A percentile compares a stretch with the other conserved stretches of the same genome.
Conservation (phyloP, 1,140 invertebrate genomes). For the Sitophilus oryzae region DNA sequence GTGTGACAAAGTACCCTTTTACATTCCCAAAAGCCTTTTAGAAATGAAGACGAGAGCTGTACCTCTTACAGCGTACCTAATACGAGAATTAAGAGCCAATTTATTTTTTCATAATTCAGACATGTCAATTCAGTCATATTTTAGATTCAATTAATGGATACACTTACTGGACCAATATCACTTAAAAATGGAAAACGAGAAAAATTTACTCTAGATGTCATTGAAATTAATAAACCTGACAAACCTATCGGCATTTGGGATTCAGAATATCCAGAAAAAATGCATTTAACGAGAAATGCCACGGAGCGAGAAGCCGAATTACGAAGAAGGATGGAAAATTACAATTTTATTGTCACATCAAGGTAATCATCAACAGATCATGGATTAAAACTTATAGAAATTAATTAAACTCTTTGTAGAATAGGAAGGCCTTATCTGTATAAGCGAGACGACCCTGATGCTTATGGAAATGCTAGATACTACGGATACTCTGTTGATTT, state of each 20-base stretch:
- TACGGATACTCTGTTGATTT: slow-evolving; percentile 80
- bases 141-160: slow-evolving; percentile 13
- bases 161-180: slow-evolving; percentile 21
- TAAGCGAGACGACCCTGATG: slow-evolving; percentile 69
- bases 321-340: slow-evolving; percentile 26
- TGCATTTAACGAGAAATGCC: slow-evolving; percentile 26
- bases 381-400: not conserved
- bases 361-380: slow-evolving; percentile 14
- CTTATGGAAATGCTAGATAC: slow-evolving; percentile 57
- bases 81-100: no score
- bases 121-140: slow-evolving; percentile 3
- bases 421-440: slow-evolving; percentile 65
- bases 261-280: slow-evolving; percentile 21
- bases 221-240: slow-evolving; percentile 23
- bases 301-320: slow-evolving; percentile 27
- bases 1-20: no score
- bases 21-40: no score
- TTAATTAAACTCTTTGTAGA: not conserved
- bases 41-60: no score
- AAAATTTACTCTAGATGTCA: slow-evolving; percentile 30
- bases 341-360: slow-evolving; percentile 40
- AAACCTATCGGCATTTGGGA: slow-evolving; percentile 29
- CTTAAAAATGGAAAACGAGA: slow-evolving; percentile 26
- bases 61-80: no score
- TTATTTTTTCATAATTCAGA: no score